Evolutionary conservation across 2,113 vertebrate species (phyloP), one percentile per base, ranked within the genome.

Genomic region (Camelus dromedarius): DNA sequence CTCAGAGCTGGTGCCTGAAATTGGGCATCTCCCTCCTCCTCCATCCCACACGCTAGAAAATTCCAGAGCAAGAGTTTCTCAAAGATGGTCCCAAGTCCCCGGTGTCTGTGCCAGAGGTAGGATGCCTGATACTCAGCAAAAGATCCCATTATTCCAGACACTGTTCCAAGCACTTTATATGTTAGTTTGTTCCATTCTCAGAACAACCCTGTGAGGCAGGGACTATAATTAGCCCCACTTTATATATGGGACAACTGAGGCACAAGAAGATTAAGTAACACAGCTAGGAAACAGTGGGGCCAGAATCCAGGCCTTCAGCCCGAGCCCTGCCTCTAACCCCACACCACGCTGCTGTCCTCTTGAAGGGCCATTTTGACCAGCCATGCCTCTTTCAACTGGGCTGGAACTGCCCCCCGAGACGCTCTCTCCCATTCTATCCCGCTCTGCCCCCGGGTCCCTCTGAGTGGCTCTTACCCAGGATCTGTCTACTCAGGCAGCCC

Each of bases 1-100:
- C 89, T 85, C 79, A 67, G 46, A 84, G 75, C 83, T 87, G 46
- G 82, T 35, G 52, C 60, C 84, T 52, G 42, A 91, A 88, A 89
- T 52, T 32, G 2, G 14, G 20, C 5, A 46, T 88, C 88, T 90
- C 64, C 92, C 48, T 50, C 18, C 42, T 56, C 42, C 52, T n/a
- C 12, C 15, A 18, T 50, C 22, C 20, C 0, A 24, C n/a, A 92
- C 58, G 18, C 76, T 86, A 76, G 85, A 96, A 94, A 96, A 94
- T 80, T 87, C 72, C 60, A 79, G 81, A 73, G 54, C 83, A 72
- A 42, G 38, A 66, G 42, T 89, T 60, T 76, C 52, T 70, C 89
- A 50, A 77, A 87, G 85, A 18, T 3, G 26, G 18, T 13, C 20
- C 50, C 35, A n/a, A n/a, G 38, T 46, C 46, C 50, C 18, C 7